phyloP scores from a whole-genome alignment of 2,797 vertebrate genomes.

The Takifugu ocellatus region DNA sequence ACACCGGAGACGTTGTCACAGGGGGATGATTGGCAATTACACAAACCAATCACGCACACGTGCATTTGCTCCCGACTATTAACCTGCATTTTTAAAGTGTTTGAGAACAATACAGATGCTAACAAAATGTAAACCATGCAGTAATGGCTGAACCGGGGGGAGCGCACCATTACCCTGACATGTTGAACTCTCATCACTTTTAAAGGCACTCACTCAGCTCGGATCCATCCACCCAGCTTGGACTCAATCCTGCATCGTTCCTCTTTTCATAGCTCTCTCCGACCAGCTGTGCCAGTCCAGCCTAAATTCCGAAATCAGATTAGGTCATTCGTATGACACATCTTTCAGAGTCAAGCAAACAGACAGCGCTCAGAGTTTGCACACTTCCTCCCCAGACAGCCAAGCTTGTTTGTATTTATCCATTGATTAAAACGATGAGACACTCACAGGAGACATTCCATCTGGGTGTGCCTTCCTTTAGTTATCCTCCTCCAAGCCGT shows the following conservation, averaged over 20 bases:
- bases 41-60: no score
- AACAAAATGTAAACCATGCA: no score
- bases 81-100: no score
- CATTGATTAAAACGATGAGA: slow-evolving; percentile 25
- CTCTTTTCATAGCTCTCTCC: slow-evolving; percentile 26
- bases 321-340: slow-evolving; percentile 30
- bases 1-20: no score
- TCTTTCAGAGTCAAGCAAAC: slow-evolving; percentile 20
- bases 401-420: not conserved
- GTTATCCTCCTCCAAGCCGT: slow-evolving; percentile 27
- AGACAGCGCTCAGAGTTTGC: not conserved
- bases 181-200: not conserved
- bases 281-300: slow-evolving; percentile 24
- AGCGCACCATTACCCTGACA: not conserved
- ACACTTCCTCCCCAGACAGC: not conserved
- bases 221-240: slow-evolving; percentile 11
- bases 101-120: no score
- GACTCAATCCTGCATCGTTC: slow-evolving; percentile 40
- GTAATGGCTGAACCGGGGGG: no score
- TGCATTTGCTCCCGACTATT: no score
- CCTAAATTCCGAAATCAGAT: slow-evolving; percentile 50
- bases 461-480: slow-evolving; percentile 15
- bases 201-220: slow-evolving; percentile 1
- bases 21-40: no score
- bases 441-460: slow-evolving; percentile 9